These are phyloP conservation scores for Psettodes erumei DNA, from an alignment of 2,113 vertebrate species.

Conservation along the genomic window DNA sequence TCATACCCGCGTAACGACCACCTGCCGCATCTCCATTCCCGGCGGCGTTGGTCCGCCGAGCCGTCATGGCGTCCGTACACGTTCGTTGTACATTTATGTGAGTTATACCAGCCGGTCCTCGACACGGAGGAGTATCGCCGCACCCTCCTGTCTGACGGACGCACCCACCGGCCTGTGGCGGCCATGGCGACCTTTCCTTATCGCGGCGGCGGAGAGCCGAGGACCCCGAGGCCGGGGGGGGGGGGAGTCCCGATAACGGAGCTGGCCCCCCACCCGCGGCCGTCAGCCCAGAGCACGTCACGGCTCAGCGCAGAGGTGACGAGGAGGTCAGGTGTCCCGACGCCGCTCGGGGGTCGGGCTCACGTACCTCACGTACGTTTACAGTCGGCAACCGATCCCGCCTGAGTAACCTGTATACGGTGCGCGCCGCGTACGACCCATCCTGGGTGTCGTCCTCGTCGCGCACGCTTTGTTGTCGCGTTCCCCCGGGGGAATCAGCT, in stretches of 20 bases:
- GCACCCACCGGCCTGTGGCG: slow-evolving; percentile 48
- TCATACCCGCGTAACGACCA: too few species aligned
- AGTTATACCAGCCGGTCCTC: too few species aligned
- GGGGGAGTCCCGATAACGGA: slow-evolving; percentile 80
- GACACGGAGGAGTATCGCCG: slow-evolving; percentile 13
- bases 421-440: background rate
- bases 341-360: too few species aligned
- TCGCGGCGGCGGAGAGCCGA: slow-evolving; percentile 78
- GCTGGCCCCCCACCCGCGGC: slow-evolving; percentile 83
- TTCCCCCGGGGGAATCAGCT: slow-evolving; percentile 1
- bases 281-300: slow-evolving; percentile 78
- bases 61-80: too few species aligned
- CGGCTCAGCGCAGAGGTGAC: slow-evolving; percentile 37
- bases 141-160: slow-evolving; percentile 29
- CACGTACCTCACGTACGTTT: too few species aligned
- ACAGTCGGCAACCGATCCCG: background rate
- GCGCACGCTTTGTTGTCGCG: background rate
- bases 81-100: too few species aligned
- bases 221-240: slow-evolving; percentile 78
- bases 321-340: slow-evolving; percentile 8
- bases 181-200: slow-evolving; percentile 81
- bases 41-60: too few species aligned
- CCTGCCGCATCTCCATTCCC: too few species aligned
- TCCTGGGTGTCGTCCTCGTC: background rate
- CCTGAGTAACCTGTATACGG: background rate